Evolutionary conservation across 2,797 vertebrate genomes (phyloP).

Genomic region (Chaetophractus vellerosus): DNA sequence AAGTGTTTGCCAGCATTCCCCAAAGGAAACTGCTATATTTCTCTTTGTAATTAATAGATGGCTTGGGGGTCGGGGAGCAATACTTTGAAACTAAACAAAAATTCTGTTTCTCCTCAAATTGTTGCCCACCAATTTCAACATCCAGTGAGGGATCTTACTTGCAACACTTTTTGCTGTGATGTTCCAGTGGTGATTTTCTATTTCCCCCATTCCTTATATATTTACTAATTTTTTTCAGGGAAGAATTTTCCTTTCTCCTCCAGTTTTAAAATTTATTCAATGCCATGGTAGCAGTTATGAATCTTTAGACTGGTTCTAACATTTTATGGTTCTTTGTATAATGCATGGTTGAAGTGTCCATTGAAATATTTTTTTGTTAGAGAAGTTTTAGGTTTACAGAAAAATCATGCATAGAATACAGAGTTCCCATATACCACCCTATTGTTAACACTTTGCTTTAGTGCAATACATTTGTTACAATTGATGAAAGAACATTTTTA

Average conservation of each 20-base stretch:
- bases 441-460: too few species aligned
- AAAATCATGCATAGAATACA: too few species aligned
- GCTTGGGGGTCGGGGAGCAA: too few species aligned
- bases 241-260: neutral
- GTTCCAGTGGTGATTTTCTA: neutral
- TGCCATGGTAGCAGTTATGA: rapidly evolving
- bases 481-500: too few species aligned
- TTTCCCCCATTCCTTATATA: too few species aligned
- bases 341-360: neutral
- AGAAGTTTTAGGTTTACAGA: too few species aligned
- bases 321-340: rapidly evolving
- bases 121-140: rapidly evolving
- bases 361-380: neutral
- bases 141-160: rapidly evolving
- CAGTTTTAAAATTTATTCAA: neutral
- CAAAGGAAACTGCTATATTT: neutral
- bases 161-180: rapidly evolving
- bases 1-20: too few species aligned
- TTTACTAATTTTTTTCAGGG: rapidly evolving
- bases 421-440: too few species aligned
- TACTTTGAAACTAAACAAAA: neutral
- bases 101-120: neutral
- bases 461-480: too few species aligned
- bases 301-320: neutral
- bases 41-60: neutral